Evolutionary conservation across 2,888 invertebrate genomes (phyloP).

Genomic region (Heliconius aoede): DNA sequence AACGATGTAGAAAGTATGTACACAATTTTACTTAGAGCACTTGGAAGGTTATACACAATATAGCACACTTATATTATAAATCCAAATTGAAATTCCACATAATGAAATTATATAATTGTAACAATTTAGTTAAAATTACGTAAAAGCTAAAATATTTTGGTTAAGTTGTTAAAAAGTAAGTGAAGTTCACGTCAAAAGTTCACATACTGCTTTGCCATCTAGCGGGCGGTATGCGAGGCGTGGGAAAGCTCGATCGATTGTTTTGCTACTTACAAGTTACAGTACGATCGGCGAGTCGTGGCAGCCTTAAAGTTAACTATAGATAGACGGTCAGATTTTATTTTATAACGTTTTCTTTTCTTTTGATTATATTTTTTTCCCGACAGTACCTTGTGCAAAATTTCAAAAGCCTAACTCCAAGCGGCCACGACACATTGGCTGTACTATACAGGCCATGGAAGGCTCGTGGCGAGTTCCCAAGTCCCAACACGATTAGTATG

Average conservation of each 20-base stretch:
- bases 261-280: constrained; percentile 57
- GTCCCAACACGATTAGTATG: constrained; percentile 47
- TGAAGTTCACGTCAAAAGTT: constrained; percentile 84
- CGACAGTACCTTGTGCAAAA: neutral
- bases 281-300: constrained; percentile 13
- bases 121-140: constrained; percentile 70
- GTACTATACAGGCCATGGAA: neutral
- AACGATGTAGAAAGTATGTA: constrained; percentile 43
- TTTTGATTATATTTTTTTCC: neutral
- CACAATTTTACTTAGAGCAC: constrained; percentile 33
- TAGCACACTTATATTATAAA: constrained; percentile 51
- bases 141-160: constrained; percentile 80
- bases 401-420: neutral
- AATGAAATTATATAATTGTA: constrained; percentile 54
- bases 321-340: neutral
- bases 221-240: constrained; percentile 65
- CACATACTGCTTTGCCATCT: constrained; percentile 73
- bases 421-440: neutral
- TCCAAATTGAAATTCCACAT: constrained; percentile 32
- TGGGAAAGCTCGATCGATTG: constrained; percentile 73
- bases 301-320: neutral
- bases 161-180: constrained; percentile 77
- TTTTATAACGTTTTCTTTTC: neutral
- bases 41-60: constrained; percentile 30
- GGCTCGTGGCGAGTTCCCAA: constrained; percentile 21